Evolutionary conservation across 2,888 invertebrate species (phyloP).

Genomic region (Anarsia innoxiella): DNA sequence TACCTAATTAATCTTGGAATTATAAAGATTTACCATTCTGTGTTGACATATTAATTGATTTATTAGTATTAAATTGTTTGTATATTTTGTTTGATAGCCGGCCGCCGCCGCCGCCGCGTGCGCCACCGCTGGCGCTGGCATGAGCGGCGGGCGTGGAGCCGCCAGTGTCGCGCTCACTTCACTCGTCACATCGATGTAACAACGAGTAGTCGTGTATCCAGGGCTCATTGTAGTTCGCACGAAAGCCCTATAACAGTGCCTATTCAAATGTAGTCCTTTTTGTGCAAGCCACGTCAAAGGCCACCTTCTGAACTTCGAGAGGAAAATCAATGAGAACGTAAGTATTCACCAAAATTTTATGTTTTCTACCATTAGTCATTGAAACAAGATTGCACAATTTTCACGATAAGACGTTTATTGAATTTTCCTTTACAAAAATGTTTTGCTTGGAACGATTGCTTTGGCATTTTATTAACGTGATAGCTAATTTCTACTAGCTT

Average conservation of each 20-base stretch:
- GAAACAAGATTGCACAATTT: slow-evolving; percentile 44
- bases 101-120: neutral
- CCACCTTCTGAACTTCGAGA: slow-evolving; percentile 53
- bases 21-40: no score
- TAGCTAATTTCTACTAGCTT: no score
- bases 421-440: no score
- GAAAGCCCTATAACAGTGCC: slow-evolving; percentile 68
- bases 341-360: slow-evolving; percentile 34
- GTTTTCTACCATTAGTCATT: slow-evolving; percentile 13
- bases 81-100: neutral
- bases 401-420: slow-evolving; percentile 9
- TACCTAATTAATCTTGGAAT: no score
- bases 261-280: slow-evolving; percentile 74
- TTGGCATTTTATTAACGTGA: no score
- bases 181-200: slow-evolving; percentile 65
- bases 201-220: slow-evolving; percentile 59
- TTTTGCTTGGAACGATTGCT: slow-evolving; percentile 2
- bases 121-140: neutral
- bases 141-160: neutral
- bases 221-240: slow-evolving; percentile 72
- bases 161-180: slow-evolving; percentile 14
- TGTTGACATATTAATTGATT: no score
- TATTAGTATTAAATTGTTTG: no score
- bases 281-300: slow-evolving; percentile 48
- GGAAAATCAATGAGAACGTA: slow-evolving; percentile 70